Conservation (phyloP, 2,888 invertebrate genomes). For the Synergus itoensis region DNA sequence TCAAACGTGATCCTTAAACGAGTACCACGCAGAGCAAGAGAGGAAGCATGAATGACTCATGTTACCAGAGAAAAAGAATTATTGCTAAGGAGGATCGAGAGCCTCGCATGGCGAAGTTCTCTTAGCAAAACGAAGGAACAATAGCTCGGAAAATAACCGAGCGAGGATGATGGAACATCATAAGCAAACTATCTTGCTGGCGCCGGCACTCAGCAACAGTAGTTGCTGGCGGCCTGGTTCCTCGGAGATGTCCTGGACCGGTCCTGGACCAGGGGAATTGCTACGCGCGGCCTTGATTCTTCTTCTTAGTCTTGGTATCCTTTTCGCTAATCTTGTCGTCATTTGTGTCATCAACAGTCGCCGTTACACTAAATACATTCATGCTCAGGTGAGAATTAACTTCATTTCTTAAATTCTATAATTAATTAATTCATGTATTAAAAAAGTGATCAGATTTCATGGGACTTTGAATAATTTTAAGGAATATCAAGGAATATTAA, state of each 20-base stretch:
- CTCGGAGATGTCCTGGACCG: slow-evolving; percentile 78
- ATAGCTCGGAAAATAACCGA: slow-evolving; percentile 51
- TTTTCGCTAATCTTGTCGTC: slow-evolving; percentile 88
- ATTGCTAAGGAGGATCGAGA: slow-evolving; percentile 21
- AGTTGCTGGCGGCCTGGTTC: slow-evolving; percentile 86
- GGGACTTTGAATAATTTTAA: too few species aligned
- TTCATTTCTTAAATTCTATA: not conserved
- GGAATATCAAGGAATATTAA: too few species aligned
- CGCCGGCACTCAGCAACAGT: slow-evolving; percentile 90
- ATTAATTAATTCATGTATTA: too few species aligned
- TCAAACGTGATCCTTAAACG: not conserved
- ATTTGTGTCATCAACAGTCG: slow-evolving; percentile 92
- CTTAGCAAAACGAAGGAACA: slow-evolving; percentile 37
- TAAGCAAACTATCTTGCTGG: slow-evolving; percentile 86
- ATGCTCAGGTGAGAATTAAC: slow-evolving; percentile 85
- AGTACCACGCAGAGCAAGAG: slow-evolving; percentile 13
- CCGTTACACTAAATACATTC: slow-evolving; percentile 90
- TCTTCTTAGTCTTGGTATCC: slow-evolving; percentile 87
- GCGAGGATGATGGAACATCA: slow-evolving; percentile 83
- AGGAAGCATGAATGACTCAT: slow-evolving; percentile 36
- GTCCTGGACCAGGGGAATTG: slow-evolving; percentile 86
- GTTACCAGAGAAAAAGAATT: slow-evolving; percentile 36
- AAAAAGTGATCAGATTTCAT: too few species aligned
- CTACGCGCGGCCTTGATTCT: slow-evolving; percentile 88
- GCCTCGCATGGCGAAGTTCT: slow-evolving; percentile 46